Percentiles rank a stretch among this genome's conserved stretches.
phyloP scores from a whole-genome alignment of 2,113 vertebrate species.

The Lepus europaeus region DNA sequence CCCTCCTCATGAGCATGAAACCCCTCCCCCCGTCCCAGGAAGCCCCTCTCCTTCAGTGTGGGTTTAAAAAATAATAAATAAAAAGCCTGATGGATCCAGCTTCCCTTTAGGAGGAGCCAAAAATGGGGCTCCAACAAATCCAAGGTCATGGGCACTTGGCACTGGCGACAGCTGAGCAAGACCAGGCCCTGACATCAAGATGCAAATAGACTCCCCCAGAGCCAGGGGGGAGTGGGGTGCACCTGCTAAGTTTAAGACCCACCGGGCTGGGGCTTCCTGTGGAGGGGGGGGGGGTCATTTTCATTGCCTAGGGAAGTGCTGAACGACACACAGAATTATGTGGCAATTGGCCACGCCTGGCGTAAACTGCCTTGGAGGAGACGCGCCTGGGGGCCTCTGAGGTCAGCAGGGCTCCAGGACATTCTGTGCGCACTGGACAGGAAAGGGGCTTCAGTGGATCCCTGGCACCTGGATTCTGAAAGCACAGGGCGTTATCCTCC shows the following conservation, averaged over 20 bases:
- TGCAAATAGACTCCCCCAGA: not conserved
- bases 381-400: not conserved
- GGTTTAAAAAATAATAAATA: not conserved
- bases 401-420: not conserved
- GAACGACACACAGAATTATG: not conserved
- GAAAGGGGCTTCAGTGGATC: not conserved
- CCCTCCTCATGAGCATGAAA: not conserved
- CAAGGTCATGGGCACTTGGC: not conserved
- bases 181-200: fast-evolving
- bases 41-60: fast-evolving
- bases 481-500: not conserved
- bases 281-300: not conserved
- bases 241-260: not conserved
- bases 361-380: no score
- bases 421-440: not conserved
- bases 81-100: not conserved
- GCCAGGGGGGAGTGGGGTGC: fast-evolving
- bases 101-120: constrained; percentile 9
- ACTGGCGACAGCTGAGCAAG: not conserved
- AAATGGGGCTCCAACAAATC: not conserved
- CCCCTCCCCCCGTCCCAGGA: not conserved
- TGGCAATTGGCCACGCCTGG: not conserved
- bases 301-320: not conserved
- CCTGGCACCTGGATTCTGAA: fast-evolving
- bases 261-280: not conserved